Evolutionary conservation across 2,113 vertebrate species (phyloP).

Genomic region (Tachysurus fulvidraco): DNA sequence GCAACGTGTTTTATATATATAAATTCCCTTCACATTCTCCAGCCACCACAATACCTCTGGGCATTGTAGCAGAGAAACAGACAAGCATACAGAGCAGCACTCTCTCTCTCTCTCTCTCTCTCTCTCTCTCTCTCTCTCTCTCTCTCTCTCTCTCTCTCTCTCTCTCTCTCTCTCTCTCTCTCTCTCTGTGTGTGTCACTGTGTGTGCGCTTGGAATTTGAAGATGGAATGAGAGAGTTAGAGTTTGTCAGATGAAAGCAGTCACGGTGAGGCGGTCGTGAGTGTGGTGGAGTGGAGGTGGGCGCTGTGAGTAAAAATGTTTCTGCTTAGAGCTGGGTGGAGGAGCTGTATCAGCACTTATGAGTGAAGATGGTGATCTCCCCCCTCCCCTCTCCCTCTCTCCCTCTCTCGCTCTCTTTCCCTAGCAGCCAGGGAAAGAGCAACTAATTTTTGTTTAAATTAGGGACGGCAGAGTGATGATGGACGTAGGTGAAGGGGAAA

Average conservation of each 20-base stretch:
- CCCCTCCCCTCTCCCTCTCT: background rate
- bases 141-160: background rate
- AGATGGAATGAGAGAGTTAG: conserved; percentile 13
- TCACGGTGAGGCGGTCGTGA: background rate
- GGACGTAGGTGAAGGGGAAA: background rate
- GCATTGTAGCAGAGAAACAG: background rate
- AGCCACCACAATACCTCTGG: conserved; percentile 10
- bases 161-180: background rate
- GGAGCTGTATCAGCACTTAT: conserved; percentile 31
- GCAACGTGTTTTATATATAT: background rate
- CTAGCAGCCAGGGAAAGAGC: background rate
- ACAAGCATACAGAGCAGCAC: conserved; percentile 14
- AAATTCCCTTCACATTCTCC: conserved; percentile 7
- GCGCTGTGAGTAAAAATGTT: conserved; percentile 9
- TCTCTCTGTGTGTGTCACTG: background rate
- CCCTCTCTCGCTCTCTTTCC: background rate
- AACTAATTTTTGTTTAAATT: no score
- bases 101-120: background rate
- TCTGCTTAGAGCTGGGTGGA: background rate
- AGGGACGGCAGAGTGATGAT: background rate
- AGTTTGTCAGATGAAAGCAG: conserved; percentile 23
- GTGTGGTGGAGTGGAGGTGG: background rate
- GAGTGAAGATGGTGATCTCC: conserved; percentile 29
- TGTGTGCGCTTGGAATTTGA: conserved; percentile 1
- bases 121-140: background rate